phyloP scores from a whole-genome alignment of 2,888 invertebrate species.

The Lithophane ornitopus region DNA sequence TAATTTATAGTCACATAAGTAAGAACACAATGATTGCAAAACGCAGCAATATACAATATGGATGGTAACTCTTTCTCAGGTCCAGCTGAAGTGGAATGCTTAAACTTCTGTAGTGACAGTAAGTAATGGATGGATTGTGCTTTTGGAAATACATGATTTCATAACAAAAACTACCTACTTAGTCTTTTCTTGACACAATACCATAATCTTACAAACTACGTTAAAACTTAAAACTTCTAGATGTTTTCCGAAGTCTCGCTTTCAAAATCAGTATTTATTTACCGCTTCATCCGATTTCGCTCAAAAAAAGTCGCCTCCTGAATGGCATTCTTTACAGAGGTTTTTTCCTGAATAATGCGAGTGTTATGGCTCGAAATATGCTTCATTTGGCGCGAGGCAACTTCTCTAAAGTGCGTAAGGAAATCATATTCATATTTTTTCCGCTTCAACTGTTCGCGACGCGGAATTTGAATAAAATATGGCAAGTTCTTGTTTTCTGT shows the following conservation, averaged over 20 bases:
- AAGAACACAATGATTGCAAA: not conserved
- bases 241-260: not conserved
- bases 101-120: not conserved
- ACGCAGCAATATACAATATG: too few species aligned
- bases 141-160: not conserved
- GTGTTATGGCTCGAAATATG: conserved; percentile 89
- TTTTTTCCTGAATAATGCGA: conserved; percentile 86
- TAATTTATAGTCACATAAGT: not conserved
- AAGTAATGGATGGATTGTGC: not conserved
- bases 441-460: conserved; percentile 87
- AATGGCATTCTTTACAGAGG: conserved; percentile 65
- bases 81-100: too few species aligned
- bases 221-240: not conserved
- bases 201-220: not conserved
- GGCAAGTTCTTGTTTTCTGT: conserved; percentile 65
- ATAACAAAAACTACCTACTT: not conserved
- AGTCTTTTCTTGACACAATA: not conserved
- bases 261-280: not conserved
- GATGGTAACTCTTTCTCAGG: not conserved
- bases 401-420: conserved; percentile 85
- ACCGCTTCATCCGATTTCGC: not conserved
- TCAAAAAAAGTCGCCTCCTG: conserved; percentile 42
- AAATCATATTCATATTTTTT: conserved; percentile 90
- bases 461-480: conserved; percentile 85
- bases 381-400: conserved; percentile 89